Evolutionary conservation across 30 jellyfish, hydroid and myxozoan species (phyloP), one percentile per base, ranked within the genome.

Genomic region (Chironex yamaguchii): DNA sequence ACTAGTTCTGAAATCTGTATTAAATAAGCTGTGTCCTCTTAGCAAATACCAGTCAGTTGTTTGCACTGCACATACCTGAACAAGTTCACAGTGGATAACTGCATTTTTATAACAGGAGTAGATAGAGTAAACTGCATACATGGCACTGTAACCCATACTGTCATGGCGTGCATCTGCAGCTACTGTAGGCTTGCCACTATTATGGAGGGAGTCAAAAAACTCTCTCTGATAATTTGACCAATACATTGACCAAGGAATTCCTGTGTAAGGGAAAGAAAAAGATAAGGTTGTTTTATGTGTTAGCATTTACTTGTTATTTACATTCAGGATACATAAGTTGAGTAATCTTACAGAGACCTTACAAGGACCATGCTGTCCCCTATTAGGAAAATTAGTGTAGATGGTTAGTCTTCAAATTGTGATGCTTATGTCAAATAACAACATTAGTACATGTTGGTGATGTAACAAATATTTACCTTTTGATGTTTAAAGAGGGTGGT

Each of bases 101-200:
- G 25, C 31, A 9, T 71, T 31, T 29, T 22, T 20, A 29, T 73
- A 63, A 21, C 76, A 63, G 11, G 86, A 81, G 33, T 29, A 81
- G 14, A 81, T 34, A 13, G 87, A 34, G 62, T 81, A 81, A 14
- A 76, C 86, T 17, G 85, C 92, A 81, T 64, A 81, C 34, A 34
- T 81, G 42, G 92, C 92, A 81, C 76, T 51, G 62, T 81, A 85
- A 6, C 92, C 92, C 92, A 81, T 81, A 76, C 87, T 34, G 63
- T 81, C 92, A 28, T 51, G 80, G 52, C 92, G 86, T n/a, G 83
- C 92, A 67, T 81, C 92, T 48, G 85, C 92, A 0, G 86, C 75
- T 13, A 81, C 66, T 23, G 34, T 67, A 22, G 30, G 66, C 12
- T 75, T 36, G 20, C 50, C 62, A 20, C 25, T 17, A 21, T 14